Base-by-base conservation (phyloP, 2,797 vertebrate genomes). In the Notolabrus celidotus region DNA sequence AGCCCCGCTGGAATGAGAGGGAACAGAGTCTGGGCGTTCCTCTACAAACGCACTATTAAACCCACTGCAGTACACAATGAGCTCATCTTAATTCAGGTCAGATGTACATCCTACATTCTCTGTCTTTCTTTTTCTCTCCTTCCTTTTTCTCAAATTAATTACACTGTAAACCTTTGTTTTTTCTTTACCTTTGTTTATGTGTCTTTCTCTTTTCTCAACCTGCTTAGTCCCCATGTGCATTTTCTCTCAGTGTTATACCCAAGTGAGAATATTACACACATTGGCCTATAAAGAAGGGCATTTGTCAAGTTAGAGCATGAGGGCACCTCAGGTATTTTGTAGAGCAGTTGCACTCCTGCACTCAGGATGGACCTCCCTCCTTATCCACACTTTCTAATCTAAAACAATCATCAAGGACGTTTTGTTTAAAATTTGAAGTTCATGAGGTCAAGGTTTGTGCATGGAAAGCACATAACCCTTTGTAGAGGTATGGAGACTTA, bases 31-130 rank as follows among this genome's bases (percentile, higher is more conserved):
- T 94, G 94, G 94, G 95, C 93, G 94, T 95, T 95, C 93, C 94
- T 94, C 91, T 91, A 90, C 92, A 92, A 94, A 94, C 84, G 92
- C 94, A 93, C 93, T 94, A 94, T 95, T 94, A 94, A 95, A 95
- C 92, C 92, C 87, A 87, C 86, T 86, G 90, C 93, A 91, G 92
- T 95, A 95, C 93, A 95, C 94, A 94, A 95, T 95, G 94, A 95
- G 94, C 93, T 95, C 95, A 95, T 94, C 92, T 90, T 95, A 94
- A 95, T 95, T 94, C 93, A 94, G 94, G 90, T 95, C 94, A 95
- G 93, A 95, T 95, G 95, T 94, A 94, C 92, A 91, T 94, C 89
- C 91, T 92, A 90, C 90, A 79, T 87, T 92, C 64, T 81, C 66
- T 64, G 55, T 63, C 38, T 73, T 66, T 74, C 56, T 55, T 52